These are phyloP conservation scores for Aleiodes sp. DNA, from an alignment of 1,140 invertebrate species.

Conservation along the genomic window DNA sequence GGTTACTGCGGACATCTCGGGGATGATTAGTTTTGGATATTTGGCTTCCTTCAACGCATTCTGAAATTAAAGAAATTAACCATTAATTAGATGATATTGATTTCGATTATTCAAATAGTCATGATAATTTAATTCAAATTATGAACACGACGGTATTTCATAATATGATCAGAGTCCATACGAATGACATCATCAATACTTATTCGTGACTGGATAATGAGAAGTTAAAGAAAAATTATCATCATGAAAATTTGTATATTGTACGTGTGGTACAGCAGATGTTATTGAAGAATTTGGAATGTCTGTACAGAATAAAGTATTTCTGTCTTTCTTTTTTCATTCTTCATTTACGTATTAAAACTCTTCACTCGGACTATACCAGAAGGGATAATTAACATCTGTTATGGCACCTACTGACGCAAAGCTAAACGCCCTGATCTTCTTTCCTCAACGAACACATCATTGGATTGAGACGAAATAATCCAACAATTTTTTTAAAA, in stretches of 20 bases:
- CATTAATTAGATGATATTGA: neutral
- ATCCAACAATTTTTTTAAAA: too few relatives aligned
- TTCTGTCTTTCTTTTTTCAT: too few relatives aligned
- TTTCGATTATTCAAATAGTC: neutral
- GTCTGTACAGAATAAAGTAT: too few relatives aligned
- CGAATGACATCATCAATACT: conserved; percentile 18
- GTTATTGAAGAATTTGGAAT: conserved; percentile 7
- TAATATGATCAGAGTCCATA: conserved; percentile 6
- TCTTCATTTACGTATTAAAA: too few relatives aligned
- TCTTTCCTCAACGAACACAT: neutral
- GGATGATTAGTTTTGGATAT: conserved; percentile 25
- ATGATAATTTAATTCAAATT: neutral
- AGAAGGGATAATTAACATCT: conserved; percentile 66
- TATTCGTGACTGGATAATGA: conserved; percentile 31
- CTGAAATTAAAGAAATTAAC: conserved; percentile 53
- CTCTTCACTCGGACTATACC: conserved; percentile 41
- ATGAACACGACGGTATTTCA: conserved; percentile 11
- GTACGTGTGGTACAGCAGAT: neutral
- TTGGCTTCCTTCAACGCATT: conserved; percentile 52
- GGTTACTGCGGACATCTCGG: conserved; percentile 66
- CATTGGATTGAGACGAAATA: neutral
- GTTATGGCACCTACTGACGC: conserved; percentile 58
- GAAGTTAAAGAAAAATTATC: conserved; percentile 29
- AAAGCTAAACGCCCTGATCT: too few relatives aligned
- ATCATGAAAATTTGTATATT: neutral